Percentiles rank a stretch among this genome's conserved stretches.
These are phyloP conservation scores for Probosciger aterrimus DNA, from an alignment of 2,113 vertebrate species.

Conservation along the genomic window DNA sequence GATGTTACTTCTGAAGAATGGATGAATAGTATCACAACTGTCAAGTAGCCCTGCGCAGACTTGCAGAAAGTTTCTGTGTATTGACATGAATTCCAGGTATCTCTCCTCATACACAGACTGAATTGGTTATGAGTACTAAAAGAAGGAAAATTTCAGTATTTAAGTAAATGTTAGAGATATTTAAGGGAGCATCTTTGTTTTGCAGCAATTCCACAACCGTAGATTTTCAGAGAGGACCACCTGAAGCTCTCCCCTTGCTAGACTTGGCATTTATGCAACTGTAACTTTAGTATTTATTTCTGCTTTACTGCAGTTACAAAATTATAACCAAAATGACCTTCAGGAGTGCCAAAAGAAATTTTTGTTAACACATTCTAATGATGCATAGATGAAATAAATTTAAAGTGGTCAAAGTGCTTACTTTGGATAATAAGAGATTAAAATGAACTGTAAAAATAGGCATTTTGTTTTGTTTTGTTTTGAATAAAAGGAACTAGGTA, in stretches of 20 bases:
- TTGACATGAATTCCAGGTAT: neutral
- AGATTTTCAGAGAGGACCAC: neutral
- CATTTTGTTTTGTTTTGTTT: neutral
- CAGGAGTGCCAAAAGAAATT: neutral
- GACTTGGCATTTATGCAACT: neutral
- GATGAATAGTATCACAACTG: neutral
- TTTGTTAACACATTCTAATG: neutral
- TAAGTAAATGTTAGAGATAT: neutral
- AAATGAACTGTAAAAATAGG: neutral
- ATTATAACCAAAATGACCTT: neutral
- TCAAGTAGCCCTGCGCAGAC: neutral
- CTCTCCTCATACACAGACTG: neutral
- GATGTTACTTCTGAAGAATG: neutral
- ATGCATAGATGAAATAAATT: neutral
- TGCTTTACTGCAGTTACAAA: neutral
- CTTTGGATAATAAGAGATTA: neutral
- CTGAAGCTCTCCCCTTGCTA: neutral
- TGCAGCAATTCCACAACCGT: neutral
- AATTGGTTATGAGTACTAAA: neutral
- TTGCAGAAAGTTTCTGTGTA: neutral
- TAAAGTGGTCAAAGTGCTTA: neutral
- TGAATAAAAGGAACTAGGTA: neutral
- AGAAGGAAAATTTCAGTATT: neutral
- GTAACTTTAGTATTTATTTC: neutral
- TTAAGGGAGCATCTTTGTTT: neutral